These are phyloP conservation scores for Cepphus grylle DNA, from an alignment of 2,113 vertebrate genomes.

Conservation along the genomic window DNA sequence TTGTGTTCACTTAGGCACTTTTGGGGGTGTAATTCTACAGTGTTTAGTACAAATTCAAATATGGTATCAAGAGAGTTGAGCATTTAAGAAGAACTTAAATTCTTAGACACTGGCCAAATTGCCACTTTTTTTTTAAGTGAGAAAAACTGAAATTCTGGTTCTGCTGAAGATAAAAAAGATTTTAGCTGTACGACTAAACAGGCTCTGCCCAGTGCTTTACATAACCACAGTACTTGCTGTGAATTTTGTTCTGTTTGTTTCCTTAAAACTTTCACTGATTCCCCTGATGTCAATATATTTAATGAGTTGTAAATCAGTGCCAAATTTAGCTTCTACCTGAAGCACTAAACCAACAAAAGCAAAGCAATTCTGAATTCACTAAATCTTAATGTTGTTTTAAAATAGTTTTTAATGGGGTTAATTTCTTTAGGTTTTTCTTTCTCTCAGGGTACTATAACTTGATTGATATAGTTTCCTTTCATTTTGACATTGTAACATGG, in stretches of 20 bases:
- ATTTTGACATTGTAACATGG: conserved; percentile 68
- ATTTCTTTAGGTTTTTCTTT: conserved; percentile 58
- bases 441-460: conserved; percentile 57
- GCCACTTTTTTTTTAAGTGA: background rate
- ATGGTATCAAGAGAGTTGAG: background rate
- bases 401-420: conserved; percentile 58
- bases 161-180: background rate
- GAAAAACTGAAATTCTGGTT: background rate
- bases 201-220: background rate
- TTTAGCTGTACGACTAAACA: background rate
- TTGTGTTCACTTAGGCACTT: background rate
- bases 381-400: conserved; percentile 67
- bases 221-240: background rate
- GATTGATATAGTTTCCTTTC: conserved; percentile 68
- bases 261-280: background rate
- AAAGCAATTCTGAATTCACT: conserved; percentile 49
- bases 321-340: conserved; percentile 55
- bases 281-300: conserved; percentile 47
- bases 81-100: background rate
- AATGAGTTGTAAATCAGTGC: conserved; percentile 51
- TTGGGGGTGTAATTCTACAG: background rate
- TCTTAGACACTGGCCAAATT: background rate
- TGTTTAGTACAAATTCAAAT: background rate
- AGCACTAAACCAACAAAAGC: conserved; percentile 53
- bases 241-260: conserved; percentile 23